These are phyloP conservation scores for Erythrolamprus reginae DNA, from an alignment of 2,113 vertebrate genomes.

Conservation along the genomic window DNA sequence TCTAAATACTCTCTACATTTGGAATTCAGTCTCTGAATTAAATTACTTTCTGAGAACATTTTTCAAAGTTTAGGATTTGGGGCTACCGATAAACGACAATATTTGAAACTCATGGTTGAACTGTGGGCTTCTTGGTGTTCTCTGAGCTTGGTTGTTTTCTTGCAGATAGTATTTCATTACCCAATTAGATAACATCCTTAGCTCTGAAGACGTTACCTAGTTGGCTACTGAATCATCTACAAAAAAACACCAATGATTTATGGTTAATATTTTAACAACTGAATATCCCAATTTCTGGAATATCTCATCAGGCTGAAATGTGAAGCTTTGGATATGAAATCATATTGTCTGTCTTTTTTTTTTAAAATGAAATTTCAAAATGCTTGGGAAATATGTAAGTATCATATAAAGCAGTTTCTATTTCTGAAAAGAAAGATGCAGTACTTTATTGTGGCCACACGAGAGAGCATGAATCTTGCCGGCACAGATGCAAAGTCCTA, in stretches of 20 bases:
- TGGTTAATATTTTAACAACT: background rate
- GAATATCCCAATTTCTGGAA: conserved; percentile 7
- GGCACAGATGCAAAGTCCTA: background rate
- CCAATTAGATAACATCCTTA: background rate
- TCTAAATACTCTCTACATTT: background rate
- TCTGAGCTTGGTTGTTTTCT: background rate
- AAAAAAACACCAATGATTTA: background rate
- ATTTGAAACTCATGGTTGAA: background rate
- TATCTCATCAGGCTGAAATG: conserved; percentile 15
- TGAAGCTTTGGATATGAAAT: conserved; percentile 15
- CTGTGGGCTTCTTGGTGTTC: too few species aligned
- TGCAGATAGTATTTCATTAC: background rate
- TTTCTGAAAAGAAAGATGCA: conserved; percentile 7
- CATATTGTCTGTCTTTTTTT: background rate
- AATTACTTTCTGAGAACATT: background rate
- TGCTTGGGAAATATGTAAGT: background rate
- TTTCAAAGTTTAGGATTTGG: background rate
- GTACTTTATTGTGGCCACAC: conserved; percentile 52
- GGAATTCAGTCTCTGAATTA: background rate
- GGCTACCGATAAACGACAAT: background rate
- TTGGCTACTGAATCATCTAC: background rate
- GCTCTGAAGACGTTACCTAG: background rate
- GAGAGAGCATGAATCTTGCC: conserved; percentile 60
- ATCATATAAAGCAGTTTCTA: background rate
- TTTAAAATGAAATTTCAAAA: conserved; percentile 9